Conservation (phyloP, 2,113 vertebrate species). For the Planiliza haematocheilus region DNA sequence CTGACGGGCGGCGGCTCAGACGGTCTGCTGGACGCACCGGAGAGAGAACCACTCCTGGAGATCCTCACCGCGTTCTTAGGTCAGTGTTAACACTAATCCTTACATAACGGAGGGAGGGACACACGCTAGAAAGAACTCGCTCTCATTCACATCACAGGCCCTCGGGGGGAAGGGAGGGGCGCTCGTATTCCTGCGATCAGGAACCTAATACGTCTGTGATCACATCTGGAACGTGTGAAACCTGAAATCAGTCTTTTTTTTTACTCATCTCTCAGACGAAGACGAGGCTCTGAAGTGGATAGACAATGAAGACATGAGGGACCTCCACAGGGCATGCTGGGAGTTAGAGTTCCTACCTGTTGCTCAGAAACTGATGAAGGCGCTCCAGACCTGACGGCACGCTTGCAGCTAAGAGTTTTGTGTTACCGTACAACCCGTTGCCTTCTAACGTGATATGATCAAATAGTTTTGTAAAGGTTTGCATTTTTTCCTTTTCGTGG, state of each 20-base stretch:
- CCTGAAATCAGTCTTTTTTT: not conserved
- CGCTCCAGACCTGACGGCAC: constrained; percentile 71
- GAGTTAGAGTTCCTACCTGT: constrained; percentile 92
- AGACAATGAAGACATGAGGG: constrained; percentile 78
- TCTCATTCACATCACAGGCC: constrained; percentile 23
- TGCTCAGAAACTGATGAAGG: constrained; percentile 87
- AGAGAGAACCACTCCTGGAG: constrained; percentile 74
- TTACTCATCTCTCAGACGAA: constrained; percentile 81
- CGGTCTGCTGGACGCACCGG: constrained; percentile 76
- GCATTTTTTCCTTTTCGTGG: not conserved
- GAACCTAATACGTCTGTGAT: not conserved
- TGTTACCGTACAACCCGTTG: not conserved
- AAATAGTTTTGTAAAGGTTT: not conserved
- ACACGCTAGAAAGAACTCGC: constrained; percentile 20
- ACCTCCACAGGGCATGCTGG: constrained; percentile 88
- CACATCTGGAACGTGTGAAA: constrained; percentile 6
- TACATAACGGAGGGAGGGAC: constrained; percentile 32
- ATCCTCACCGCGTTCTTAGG: constrained; percentile 86
- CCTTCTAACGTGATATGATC: not conserved
- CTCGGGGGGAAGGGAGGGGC: constrained; percentile 12
- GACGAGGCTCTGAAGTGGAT: constrained; percentile 82
- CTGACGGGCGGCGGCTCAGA: constrained; percentile 74
- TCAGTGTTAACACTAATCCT: constrained; percentile 71
- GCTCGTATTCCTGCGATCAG: not conserved
- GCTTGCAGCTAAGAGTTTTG: not conserved